Base-by-base conservation (phyloP, 2,797 vertebrate genomes). In the Pogonophryne albipinna region DNA sequence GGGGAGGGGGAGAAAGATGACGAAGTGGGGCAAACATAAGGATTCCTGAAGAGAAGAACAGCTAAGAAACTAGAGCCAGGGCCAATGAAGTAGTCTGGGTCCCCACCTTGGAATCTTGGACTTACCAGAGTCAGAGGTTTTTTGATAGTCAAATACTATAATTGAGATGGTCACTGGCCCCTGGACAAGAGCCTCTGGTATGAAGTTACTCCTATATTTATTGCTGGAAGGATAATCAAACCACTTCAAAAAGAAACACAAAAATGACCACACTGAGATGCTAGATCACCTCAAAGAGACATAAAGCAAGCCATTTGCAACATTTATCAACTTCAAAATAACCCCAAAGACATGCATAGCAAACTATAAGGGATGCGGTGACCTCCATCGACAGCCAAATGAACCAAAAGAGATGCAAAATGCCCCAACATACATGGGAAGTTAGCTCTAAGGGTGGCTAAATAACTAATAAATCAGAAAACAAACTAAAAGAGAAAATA, bases 1-100 rank as follows among this genome's bases (percentile, higher is more conserved):
- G 41, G 53, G 49, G 50, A 0, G 10, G 50, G n/a, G 15, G 6
- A 78, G 63, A 53, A 55, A 63, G 79, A 68, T 53, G 50, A 57
- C 3, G 19, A 34, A 50, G 31, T 55, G 38, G 60, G 13, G 58
- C 17, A 61, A 64, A 51, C 15, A 19, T 13, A 15, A 63, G 45
- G 19, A 56, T 17, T 34, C 4, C 52, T 74, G 27, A 66, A 42
- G 23, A 62, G 52, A 58, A 50, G 19, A 16, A 41, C 42, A 38
- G 47, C 53, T 34, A 51, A 66, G 20, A 23, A 52, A 64, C 27
- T 23, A 44, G 12, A 16, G 68, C 7, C 4, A 8, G n/a, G 45
- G 45, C 13, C 12, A 51, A 19, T 57, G 17, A 46, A 10, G 44
- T 15, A 19, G 2, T 34, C 34, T 34, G 34, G 34, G 34, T 38